These are phyloP conservation scores for Coboldia fuscipes DNA, from an alignment of 1,140 invertebrate species.

Conservation along the genomic window DNA sequence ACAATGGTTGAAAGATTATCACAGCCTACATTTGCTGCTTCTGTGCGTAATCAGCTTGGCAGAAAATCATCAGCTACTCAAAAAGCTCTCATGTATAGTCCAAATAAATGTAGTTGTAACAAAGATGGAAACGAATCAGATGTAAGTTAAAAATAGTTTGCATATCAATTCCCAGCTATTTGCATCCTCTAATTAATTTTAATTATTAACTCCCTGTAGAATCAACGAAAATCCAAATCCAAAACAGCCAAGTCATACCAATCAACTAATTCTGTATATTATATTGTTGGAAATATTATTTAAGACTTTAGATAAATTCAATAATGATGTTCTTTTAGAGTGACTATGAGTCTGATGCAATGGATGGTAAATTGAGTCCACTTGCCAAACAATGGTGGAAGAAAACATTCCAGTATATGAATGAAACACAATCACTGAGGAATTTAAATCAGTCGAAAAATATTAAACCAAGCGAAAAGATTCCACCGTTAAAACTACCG, in stretches of 20 bases:
- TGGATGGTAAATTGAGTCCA: background rate
- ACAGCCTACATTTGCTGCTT: constrained; percentile 26
- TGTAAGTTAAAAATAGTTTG: background rate
- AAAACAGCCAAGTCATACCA: too few species aligned
- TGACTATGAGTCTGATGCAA: background rate
- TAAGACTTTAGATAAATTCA: background rate
- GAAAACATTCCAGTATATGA: background rate
- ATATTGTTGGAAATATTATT: background rate
- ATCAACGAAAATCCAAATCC: background rate
- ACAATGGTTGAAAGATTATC: constrained; percentile 18
- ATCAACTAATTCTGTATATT: too few species aligned
- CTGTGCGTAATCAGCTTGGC: constrained; percentile 8
- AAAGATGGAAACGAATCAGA: background rate
- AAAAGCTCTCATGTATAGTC: background rate
- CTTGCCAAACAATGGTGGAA: constrained; percentile 1
- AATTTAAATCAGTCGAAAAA: background rate
- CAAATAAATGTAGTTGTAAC: background rate
- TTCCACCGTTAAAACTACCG: background rate
- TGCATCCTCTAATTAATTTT: background rate
- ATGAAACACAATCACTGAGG: background rate
- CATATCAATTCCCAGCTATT: background rate
- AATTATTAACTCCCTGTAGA: background rate
- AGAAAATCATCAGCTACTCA: background rate
- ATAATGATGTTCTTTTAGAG: background rate
- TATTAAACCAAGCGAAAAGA: background rate